phyloP scores from a whole-genome alignment of 1,140 invertebrate genomes.

The Lepidurus apus region DNA sequence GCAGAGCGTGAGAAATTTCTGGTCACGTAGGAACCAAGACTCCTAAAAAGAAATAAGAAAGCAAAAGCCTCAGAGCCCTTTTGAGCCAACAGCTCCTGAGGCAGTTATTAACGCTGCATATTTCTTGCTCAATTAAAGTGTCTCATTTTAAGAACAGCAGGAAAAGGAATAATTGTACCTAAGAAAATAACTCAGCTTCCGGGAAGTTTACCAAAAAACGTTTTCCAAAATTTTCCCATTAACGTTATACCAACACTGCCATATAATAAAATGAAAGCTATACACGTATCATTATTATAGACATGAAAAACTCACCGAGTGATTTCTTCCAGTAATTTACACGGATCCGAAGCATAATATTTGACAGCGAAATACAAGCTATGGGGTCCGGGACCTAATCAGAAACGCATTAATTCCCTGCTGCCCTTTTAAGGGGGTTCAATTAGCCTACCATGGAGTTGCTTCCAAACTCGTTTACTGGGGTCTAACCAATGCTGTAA shows the following conservation, averaged over 20 bases:
- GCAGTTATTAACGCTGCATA: conserved; percentile 18
- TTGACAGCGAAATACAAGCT: conserved; percentile 97
- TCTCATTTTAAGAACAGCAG: conserved; percentile 4
- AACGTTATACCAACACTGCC: no score
- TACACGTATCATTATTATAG: no score
- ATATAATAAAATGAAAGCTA: no score
- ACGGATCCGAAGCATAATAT: conserved; percentile 96
- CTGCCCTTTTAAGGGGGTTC: neutral
- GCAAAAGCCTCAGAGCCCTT: neutral
- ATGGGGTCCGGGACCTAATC: conserved; percentile 59
- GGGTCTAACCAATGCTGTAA: conserved; percentile 84
- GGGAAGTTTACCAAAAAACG: neutral
- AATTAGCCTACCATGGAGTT: conserved; percentile 59
- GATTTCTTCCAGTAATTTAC: conserved; percentile 89
- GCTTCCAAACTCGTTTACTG: conserved; percentile 71
- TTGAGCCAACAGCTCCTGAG: neutral
- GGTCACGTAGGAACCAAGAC: conserved; percentile 10
- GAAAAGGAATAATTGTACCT: neutral
- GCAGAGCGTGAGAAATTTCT: conserved; percentile 7
- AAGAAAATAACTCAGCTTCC: neutral
- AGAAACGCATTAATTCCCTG: conserved; percentile 27
- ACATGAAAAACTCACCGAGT: conserved; percentile 62
- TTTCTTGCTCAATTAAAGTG: neutral
- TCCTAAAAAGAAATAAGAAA: conserved; percentile 12
- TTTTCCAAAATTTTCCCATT: neutral